Evolutionary conservation across 2,888 invertebrate species (phyloP).

Genomic region (Deilephila elpenor): DNA sequence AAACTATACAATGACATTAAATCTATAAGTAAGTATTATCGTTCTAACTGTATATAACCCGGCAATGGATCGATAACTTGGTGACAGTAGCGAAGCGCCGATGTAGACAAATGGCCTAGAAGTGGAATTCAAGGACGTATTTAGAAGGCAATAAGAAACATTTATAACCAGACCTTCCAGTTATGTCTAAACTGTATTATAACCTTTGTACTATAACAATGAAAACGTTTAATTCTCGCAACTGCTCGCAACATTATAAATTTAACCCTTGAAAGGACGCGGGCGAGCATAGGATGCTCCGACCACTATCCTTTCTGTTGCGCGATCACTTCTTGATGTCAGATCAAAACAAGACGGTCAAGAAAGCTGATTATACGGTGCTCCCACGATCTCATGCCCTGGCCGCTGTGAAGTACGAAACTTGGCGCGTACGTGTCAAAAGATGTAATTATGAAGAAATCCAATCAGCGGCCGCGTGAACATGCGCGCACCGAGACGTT

Average conservation of each 20-base stretch:
- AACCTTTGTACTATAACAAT: not conserved
- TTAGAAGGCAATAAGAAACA: too few relatives aligned
- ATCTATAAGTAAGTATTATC: too few relatives aligned
- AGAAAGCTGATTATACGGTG: conserved; percentile 83
- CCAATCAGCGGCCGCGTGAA: conserved; percentile 78
- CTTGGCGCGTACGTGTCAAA: conserved; percentile 83
- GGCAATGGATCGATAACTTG: too few relatives aligned
- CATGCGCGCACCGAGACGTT: conserved; percentile 71
- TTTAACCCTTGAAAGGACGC: not conserved
- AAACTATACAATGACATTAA: too few relatives aligned
- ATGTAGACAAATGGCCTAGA: too few relatives aligned
- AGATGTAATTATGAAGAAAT: conserved; percentile 85
- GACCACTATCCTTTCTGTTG: conserved; percentile 45
- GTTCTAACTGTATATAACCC: too few relatives aligned
- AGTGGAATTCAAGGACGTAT: too few relatives aligned
- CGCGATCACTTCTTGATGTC: conserved; percentile 61
- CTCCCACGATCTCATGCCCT: conserved; percentile 82
- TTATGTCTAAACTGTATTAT: not conserved
- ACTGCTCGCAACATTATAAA: not conserved
- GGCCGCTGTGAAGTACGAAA: conserved; percentile 78
- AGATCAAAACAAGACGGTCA: conserved; percentile 78
- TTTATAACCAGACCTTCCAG: not conserved
- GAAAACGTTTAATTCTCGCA: not conserved
- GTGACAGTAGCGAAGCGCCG: too few relatives aligned
- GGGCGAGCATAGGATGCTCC: conserved; percentile 3